These are phyloP conservation scores for Trichonephila clavata DNA, from an alignment of 1,140 invertebrate genomes.

Conservation along the genomic window DNA sequence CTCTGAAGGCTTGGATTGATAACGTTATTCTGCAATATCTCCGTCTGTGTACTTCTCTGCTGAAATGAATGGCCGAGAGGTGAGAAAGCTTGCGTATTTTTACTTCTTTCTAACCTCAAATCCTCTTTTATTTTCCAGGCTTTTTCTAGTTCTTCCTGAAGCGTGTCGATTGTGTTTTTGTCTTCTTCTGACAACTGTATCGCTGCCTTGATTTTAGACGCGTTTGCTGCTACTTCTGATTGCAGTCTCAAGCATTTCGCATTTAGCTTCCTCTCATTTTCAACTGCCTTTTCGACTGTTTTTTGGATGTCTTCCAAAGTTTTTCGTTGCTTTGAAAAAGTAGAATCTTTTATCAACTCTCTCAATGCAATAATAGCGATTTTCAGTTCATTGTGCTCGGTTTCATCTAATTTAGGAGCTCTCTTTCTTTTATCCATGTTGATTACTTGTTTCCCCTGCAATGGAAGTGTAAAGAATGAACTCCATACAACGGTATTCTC, in stretches of 20 bases:
- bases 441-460: neutral
- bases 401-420: neutral
- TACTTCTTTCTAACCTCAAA: neutral
- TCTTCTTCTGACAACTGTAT: slow-evolving; percentile 56
- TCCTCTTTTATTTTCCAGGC: slow-evolving; percentile 31
- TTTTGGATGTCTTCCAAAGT: slow-evolving; percentile 44
- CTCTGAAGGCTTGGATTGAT: neutral
- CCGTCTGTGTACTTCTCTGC: neutral
- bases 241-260: neutral
- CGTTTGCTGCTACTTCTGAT: slow-evolving; percentile 27
- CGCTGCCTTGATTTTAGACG: slow-evolving; percentile 39
- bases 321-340: slow-evolving; percentile 36
- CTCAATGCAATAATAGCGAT: neutral
- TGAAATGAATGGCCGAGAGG: no score
- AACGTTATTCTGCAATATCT: no score
- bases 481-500: no score
- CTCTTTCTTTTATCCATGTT: neutral
- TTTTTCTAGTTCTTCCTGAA: slow-evolving; percentile 55
- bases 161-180: slow-evolving; percentile 35
- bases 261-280: slow-evolving; percentile 21
- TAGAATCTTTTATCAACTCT: slow-evolving; percentile 45
- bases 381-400: neutral
- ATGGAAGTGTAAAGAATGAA: neutral
- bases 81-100: neutral
- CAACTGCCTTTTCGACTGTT: neutral